Percentiles rank a stretch among this genome's conserved stretches.
These are phyloP conservation scores for Baronia brevicornis DNA, from an alignment of 2,888 invertebrate species.

Conservation along the genomic window DNA sequence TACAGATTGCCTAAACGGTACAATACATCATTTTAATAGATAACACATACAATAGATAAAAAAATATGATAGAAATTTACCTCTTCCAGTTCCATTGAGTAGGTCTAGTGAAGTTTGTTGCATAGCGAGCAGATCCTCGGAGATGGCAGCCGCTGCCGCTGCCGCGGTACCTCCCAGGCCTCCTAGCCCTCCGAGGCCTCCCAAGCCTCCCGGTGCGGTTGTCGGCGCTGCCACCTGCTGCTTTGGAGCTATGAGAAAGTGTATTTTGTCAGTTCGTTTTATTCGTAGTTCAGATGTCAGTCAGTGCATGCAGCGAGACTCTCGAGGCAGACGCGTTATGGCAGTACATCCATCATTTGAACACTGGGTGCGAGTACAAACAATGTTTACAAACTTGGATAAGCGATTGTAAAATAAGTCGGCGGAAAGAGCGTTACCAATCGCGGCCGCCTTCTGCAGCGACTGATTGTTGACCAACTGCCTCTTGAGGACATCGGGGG, in stretches of 20 bases:
- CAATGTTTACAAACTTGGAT: too few relatives aligned
- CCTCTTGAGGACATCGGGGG: constrained; percentile 45
- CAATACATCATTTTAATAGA: neutral
- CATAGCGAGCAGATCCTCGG: constrained; percentile 44
- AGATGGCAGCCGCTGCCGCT: constrained; percentile 12
- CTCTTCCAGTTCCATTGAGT: constrained; percentile 47
- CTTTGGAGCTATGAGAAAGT: constrained; percentile 22
- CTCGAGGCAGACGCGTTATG: too few relatives aligned
- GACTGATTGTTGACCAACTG: constrained; percentile 38
- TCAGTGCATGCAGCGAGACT: too few relatives aligned
- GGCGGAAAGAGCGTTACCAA: constrained; percentile 26
- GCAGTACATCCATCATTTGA: too few relatives aligned
- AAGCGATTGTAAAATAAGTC: constrained; percentile 5
- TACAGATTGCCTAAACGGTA: too few relatives aligned
- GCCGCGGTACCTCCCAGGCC: constrained; percentile 14
- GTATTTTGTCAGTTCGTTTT: too few relatives aligned
- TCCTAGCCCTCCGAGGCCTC: constrained; percentile 24
- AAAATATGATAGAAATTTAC: constrained; percentile 22
- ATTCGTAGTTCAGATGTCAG: too few relatives aligned
- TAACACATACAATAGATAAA: neutral
- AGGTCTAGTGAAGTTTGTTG: constrained; percentile 49
- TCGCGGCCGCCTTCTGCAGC: constrained; percentile 38
- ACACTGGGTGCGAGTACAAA: too few relatives aligned
- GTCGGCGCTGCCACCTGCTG: constrained; percentile 17
- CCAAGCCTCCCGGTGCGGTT: constrained; percentile 20